phyloP scores from a whole-genome alignment of 2,113 vertebrate genomes.

The Rallus limicola region DNA sequence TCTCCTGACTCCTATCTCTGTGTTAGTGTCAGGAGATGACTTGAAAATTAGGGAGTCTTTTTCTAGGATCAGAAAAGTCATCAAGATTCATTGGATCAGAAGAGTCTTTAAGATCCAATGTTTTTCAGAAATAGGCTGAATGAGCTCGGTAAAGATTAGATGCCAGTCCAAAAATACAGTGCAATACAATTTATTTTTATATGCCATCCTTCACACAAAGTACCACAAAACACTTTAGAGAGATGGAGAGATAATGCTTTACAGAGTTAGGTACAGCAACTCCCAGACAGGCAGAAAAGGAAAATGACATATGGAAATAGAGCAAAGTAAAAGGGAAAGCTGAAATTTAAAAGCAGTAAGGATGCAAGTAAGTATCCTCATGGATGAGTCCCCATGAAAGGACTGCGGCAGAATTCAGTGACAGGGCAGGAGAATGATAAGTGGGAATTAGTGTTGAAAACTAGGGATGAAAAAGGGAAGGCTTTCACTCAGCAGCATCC shows the following conservation, averaged over 20 bases:
- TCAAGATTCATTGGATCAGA: slow-evolving; percentile 73
- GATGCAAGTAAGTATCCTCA: slow-evolving; percentile 58
- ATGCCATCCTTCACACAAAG: slow-evolving; percentile 72
- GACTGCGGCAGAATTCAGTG: slow-evolving; percentile 19
- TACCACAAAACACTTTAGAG: slow-evolving; percentile 75
- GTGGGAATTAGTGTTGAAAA: not conserved
- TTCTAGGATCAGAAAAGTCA: slow-evolving; percentile 63
- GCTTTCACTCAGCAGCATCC: not conserved
- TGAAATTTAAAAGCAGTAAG: slow-evolving; percentile 68
- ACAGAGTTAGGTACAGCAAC: slow-evolving; percentile 69
- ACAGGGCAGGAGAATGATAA: not conserved
- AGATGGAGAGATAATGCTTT: slow-evolving; percentile 73
- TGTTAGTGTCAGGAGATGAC: slow-evolving; percentile 64
- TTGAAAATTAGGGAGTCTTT: slow-evolving; percentile 70
- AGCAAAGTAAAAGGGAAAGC: slow-evolving; percentile 48
- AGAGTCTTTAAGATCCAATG: slow-evolving; percentile 67
- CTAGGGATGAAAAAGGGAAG: not conserved
- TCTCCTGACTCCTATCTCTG: slow-evolving; percentile 39
- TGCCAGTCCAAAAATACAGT: slow-evolving; percentile 73
- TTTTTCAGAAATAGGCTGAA: slow-evolving; percentile 71
- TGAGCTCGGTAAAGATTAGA: slow-evolving; percentile 66
- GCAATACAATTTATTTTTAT: slow-evolving; percentile 76
- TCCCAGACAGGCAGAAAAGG: slow-evolving; percentile 69
- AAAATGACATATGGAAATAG: slow-evolving; percentile 73
- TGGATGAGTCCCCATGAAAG: not conserved